These are phyloP conservation scores for Drosophila pegasa DNA, from an alignment of 2,888 invertebrate genomes.

Conservation along the genomic window DNA sequence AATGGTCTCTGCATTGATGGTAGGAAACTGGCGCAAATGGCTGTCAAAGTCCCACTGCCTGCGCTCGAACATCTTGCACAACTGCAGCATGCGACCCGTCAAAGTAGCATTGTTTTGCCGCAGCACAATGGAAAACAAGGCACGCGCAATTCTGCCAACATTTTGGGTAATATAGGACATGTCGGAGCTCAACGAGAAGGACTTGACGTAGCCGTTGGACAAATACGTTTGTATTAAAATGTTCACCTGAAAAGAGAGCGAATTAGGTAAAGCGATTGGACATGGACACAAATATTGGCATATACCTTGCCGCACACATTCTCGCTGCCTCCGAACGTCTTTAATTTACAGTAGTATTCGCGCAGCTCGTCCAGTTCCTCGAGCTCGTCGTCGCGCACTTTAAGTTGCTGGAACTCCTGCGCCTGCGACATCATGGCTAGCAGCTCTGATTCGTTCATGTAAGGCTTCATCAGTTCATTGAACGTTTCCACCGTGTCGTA, in stretches of 20 bases:
- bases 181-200: slow-evolving; percentile 84
- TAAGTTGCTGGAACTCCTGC: slow-evolving; percentile 97
- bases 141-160: slow-evolving; percentile 94
- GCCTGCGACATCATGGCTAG: slow-evolving; percentile 96
- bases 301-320: slow-evolving; percentile 94
- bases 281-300: not conserved
- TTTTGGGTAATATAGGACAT: slow-evolving; percentile 88
- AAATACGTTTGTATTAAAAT: slow-evolving; percentile 96
- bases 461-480: slow-evolving; percentile 91
- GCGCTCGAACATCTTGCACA: slow-evolving; percentile 97
- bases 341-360: slow-evolving; percentile 90
- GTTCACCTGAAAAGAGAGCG: slow-evolving; percentile 86
- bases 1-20: slow-evolving; percentile 91
- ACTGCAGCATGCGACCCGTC: slow-evolving; percentile 92
- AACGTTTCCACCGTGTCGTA: slow-evolving; percentile 97
- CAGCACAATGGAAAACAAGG: slow-evolving; percentile 96
- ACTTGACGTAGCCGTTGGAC: slow-evolving; percentile 91
- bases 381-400: slow-evolving; percentile 97
- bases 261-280: not conserved
- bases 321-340: slow-evolving; percentile 93
- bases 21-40: slow-evolving; percentile 93
- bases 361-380: slow-evolving; percentile 93
- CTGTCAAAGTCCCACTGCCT: slow-evolving; percentile 95
- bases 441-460: slow-evolving; percentile 94
- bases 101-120: slow-evolving; percentile 95